Conservation (phyloP, 2,888 invertebrate genomes). For the Microctonus aethiopoides region DNA sequence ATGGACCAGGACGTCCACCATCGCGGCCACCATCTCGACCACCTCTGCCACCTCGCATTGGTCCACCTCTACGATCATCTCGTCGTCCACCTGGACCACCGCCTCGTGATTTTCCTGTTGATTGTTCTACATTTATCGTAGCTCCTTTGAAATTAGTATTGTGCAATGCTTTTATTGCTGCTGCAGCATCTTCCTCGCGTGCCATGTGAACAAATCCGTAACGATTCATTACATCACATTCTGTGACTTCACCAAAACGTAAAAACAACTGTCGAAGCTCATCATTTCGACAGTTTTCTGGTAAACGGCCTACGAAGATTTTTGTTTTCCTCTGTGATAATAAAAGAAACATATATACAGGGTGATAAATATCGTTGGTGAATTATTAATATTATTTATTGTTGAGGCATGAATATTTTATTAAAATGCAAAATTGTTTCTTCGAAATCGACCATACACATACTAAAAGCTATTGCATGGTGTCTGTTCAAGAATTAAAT, state of each 20-base stretch:
- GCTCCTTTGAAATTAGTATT: conserved; percentile 86
- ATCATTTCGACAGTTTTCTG: conserved; percentile 84
- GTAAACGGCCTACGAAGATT: conserved; percentile 93
- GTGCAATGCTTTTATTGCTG: conserved; percentile 84
- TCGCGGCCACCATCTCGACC: conserved; percentile 67
- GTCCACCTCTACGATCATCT: conserved; percentile 70
- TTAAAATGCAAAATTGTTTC: conserved; percentile 47
- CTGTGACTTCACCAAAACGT: conserved; percentile 87
- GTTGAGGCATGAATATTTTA: neutral
- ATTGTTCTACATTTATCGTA: conserved; percentile 85
- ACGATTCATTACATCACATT: conserved; percentile 94
- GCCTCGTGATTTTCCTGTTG: conserved; percentile 79
- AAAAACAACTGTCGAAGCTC: conserved; percentile 86
- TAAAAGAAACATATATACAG: no score
- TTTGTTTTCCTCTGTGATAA: conserved; percentile 76
- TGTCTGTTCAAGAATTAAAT: conserved; percentile 59
- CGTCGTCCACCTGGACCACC: conserved; percentile 70
- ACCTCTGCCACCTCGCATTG: conserved; percentile 70
- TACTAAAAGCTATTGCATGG: conserved; percentile 49
- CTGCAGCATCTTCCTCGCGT: conserved; percentile 82
- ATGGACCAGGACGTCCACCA: conserved; percentile 63
- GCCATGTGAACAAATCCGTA: conserved; percentile 96
- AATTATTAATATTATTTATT: neutral
- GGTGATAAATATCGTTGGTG: no score
- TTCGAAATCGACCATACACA: conserved; percentile 58